A percentile compares a stretch with the other conserved stretches of the same genome.
These are phyloP conservation scores for Campylorhamphus procurvoides DNA, from an alignment of 2,113 vertebrate genomes.

Conservation along the genomic window DNA sequence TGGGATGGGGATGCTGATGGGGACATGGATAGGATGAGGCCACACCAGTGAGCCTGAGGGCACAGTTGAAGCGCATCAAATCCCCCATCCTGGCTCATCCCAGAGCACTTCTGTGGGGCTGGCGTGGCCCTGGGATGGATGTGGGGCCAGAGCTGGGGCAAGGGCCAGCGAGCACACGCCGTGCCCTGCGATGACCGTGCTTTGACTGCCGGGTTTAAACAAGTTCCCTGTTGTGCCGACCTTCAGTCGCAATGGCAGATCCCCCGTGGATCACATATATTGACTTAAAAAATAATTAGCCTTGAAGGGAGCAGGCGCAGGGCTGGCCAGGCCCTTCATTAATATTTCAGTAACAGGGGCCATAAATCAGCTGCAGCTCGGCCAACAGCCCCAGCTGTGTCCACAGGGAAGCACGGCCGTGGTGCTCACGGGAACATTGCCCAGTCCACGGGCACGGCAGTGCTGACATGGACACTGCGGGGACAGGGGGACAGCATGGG, in stretches of 20 bases:
- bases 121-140: background rate
- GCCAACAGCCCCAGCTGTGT: background rate
- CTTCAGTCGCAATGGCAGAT: background rate
- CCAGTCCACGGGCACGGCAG: background rate
- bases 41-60: rapidly evolving
- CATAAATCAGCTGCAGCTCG: conserved; percentile 7
- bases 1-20: too few species aligned
- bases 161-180: background rate
- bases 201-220: background rate
- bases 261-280: background rate
- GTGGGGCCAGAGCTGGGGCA: rapidly evolving
- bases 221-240: background rate
- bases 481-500: background rate
- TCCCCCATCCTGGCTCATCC: background rate
- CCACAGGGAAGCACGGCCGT: background rate
- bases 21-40: background rate
- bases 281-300: conserved; percentile 54
- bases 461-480: background rate
- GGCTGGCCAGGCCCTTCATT: background rate
- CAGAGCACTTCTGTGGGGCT: background rate
- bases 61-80: rapidly evolving
- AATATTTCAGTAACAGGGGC: background rate
- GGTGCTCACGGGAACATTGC: background rate
- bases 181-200: background rate
- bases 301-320: background rate